phyloP scores from a whole-genome alignment of 2,888 invertebrate genomes.

The Stictocephala bisonia region DNA sequence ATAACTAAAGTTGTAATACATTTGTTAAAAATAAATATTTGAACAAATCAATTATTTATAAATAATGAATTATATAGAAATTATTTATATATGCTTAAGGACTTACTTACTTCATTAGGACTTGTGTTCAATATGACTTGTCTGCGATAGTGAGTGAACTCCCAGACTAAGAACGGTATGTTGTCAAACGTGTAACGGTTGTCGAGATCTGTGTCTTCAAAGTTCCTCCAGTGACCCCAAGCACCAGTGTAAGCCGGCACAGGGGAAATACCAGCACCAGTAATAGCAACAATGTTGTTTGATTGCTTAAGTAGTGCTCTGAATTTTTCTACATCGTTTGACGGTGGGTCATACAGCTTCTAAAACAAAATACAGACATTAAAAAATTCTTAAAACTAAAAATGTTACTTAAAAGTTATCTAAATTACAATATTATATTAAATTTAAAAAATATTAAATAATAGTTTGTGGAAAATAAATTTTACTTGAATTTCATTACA shows the following conservation, averaged over 20 bases:
- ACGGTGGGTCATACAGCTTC: conserved; percentile 1
- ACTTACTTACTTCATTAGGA: conserved; percentile 73
- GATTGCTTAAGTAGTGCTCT: conserved; percentile 67
- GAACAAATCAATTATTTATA: neutral
- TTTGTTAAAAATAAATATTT: neutral
- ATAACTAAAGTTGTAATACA: neutral
- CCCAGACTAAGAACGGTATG: conserved; percentile 84
- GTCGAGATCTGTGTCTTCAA: conserved; percentile 67
- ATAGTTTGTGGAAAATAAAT: neutral
- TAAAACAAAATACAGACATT: neutral
- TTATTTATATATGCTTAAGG: conserved; percentile 13
- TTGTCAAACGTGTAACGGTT: conserved; percentile 33
- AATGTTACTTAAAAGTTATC: neutral
- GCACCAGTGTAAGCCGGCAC: conserved; percentile 80
- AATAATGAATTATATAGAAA: conserved; percentile 33
- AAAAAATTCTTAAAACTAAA: neutral
- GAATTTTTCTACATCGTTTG: conserved; percentile 65
- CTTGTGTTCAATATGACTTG: conserved; percentile 78
- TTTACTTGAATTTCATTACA: no score
- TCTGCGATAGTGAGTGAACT: conserved; percentile 88
- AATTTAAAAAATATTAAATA: neutral
- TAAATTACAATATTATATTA: conserved; percentile 12
- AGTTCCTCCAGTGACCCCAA: conserved; percentile 78
- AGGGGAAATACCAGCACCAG: conserved; percentile 84
- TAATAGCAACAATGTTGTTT: conserved; percentile 75